These are phyloP conservation scores for Simalia tracyae DNA, from an alignment of 2,797 vertebrate species.

Conservation along the genomic window DNA sequence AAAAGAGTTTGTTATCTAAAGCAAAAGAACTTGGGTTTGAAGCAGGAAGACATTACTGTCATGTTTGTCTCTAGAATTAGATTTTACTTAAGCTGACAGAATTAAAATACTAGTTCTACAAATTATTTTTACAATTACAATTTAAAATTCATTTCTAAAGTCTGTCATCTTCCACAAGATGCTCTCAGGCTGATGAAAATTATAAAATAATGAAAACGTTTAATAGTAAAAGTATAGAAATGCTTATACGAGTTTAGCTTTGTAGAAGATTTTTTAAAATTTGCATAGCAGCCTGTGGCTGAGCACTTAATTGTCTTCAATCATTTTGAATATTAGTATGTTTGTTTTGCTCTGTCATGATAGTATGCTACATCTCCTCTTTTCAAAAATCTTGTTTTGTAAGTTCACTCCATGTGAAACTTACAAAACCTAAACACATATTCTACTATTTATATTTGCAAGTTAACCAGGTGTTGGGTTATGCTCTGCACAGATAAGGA, in stretches of 20 bases:
- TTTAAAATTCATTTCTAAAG: background rate
- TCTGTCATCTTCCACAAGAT: background rate
- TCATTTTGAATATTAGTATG: background rate
- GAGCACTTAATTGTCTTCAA: background rate
- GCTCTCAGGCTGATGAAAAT: background rate
- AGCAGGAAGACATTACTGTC: background rate
- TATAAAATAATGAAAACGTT: background rate
- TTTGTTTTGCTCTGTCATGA: background rate
- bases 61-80: background rate
- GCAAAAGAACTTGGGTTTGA: background rate
- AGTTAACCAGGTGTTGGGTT: background rate
- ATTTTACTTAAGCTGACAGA: background rate
- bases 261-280: background rate
- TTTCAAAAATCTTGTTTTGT: background rate
- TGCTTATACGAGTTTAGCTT: background rate
- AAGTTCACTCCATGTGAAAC: background rate
- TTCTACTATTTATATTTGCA: background rate
- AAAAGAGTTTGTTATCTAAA: background rate
- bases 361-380: background rate
- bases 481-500: background rate
- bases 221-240: background rate
- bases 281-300: background rate
- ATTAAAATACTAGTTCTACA: background rate
- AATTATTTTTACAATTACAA: background rate
- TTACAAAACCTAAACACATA: background rate